phyloP scores from a whole-genome alignment of 2,797 vertebrate genomes.

The Odontamblyopus lacepedii region DNA sequence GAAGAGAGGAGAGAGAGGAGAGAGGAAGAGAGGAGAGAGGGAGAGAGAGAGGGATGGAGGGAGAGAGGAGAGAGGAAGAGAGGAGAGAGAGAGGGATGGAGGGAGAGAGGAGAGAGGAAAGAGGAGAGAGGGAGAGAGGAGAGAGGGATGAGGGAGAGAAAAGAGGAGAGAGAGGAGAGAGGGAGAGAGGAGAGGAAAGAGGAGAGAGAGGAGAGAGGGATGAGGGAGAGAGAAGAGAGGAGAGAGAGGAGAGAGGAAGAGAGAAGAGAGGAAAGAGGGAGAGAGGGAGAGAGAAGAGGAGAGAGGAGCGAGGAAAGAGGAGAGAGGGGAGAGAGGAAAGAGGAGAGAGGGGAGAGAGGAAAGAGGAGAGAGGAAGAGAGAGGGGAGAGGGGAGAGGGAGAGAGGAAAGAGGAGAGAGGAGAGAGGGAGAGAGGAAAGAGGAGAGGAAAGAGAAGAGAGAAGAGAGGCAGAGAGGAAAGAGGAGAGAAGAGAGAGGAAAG shows the following conservation, averaged over 20 bases:
- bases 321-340: too few species aligned
- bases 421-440: background rate
- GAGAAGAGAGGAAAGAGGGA: conserved; percentile 42
- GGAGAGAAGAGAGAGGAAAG: background rate
- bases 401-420: conserved; percentile 44
- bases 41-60: too few species aligned
- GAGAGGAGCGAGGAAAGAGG: too few species aligned
- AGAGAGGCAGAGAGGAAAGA: too few species aligned
- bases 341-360: conserved; percentile 3
- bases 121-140: too few species aligned
- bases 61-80: background rate
- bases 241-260: background rate
- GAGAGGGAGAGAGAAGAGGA: conserved; percentile 15
- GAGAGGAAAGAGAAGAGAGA: too few species aligned
- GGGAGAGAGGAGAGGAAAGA: too few species aligned
- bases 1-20: too few species aligned
- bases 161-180: conserved; percentile 53
- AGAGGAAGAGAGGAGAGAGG: too few species aligned
- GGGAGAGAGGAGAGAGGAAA: conserved; percentile 28
- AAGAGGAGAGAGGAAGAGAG: background rate
- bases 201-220: too few species aligned
- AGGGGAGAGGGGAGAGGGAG: background rate
- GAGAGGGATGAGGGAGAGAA: too few species aligned
- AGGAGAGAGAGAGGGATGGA: background rate
- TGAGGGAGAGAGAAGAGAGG: too few species aligned